Conservation (phyloP, 1,140 invertebrate species). For the Conus betulinus region DNA sequence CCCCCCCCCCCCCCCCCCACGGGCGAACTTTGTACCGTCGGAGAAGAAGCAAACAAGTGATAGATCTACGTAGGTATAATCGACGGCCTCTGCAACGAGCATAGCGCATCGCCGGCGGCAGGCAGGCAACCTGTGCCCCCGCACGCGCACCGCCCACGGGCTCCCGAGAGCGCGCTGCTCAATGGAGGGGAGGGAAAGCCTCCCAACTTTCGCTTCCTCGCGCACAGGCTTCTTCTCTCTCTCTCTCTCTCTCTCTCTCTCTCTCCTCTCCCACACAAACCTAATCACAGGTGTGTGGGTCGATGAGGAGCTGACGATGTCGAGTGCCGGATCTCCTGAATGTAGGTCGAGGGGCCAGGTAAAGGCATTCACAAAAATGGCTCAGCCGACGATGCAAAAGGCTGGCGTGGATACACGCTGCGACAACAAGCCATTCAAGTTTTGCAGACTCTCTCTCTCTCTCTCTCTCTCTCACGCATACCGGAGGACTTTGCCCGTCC, state of each 20-base stretch:
- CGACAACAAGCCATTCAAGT: too few species aligned
- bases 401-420: too few species aligned
- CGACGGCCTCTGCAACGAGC: too few species aligned
- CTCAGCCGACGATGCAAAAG: too few species aligned
- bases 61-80: neutral
- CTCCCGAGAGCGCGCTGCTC: too few species aligned
- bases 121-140: too few species aligned
- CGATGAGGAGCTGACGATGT: too few species aligned
- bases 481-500: neutral
- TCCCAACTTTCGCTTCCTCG: neutral
- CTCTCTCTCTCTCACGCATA: neutral
- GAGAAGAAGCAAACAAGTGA: slow-evolving; percentile 1
- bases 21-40: slow-evolving; percentile 20
- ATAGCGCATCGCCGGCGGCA: neutral
- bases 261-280: neutral
- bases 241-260: neutral
- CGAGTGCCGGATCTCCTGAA: neutral
- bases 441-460: neutral
- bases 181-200: neutral
- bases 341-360: slow-evolving; percentile 1
- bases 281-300: neutral
- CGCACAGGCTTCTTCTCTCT: neutral
- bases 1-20: neutral
- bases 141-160: too few species aligned
- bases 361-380: neutral